Evolutionary conservation across 2,797 vertebrate genomes (phyloP).

Genomic region (Coregonus suidteri): DNA sequence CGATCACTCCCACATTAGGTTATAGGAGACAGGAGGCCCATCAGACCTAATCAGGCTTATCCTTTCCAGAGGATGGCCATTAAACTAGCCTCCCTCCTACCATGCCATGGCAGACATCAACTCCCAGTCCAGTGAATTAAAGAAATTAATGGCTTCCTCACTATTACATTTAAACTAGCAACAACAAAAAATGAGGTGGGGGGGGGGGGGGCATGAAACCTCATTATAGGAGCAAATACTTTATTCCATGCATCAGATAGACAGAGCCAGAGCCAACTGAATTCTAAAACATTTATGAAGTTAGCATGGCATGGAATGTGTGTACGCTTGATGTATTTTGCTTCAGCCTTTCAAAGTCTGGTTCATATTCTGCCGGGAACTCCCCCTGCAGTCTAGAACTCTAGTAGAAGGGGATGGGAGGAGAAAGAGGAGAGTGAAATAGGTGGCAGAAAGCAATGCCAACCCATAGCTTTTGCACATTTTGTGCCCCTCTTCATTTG

Average conservation of each 20-base stretch:
- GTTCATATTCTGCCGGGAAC: conserved; percentile 43
- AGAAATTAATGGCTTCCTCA: conserved; percentile 67
- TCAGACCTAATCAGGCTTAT: conserved; percentile 80
- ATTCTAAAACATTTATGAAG: conserved; percentile 63
- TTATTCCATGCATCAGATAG: conserved; percentile 41
- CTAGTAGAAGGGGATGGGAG: neutral
- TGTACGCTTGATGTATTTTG: conserved; percentile 40
- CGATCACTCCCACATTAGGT: conserved; percentile 75
- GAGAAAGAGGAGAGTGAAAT: conserved; percentile 14
- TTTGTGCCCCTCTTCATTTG: conserved; percentile 61
- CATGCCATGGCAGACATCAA: conserved; percentile 58
- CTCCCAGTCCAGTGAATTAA: conserved; percentile 67
- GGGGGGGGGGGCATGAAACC: conserved; percentile 18
- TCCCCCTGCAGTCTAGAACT: conserved; percentile 8
- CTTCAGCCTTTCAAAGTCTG: conserved; percentile 57
- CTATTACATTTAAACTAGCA: conserved; percentile 66
- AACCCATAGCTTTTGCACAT: conserved; percentile 62
- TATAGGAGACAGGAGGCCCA: conserved; percentile 77
- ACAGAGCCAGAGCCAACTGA: conserved; percentile 43
- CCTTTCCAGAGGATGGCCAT: conserved; percentile 73
- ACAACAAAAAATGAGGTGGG: conserved; percentile 58
- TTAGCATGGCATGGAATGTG: conserved; percentile 38
- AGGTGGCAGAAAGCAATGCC: conserved; percentile 43
- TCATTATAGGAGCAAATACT: conserved; percentile 49
- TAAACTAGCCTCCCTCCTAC: conserved; percentile 54